Evolutionary conservation across 64 coral and sea anemone genomes (phyloP).

Genomic region (Porites australiensis): DNA sequence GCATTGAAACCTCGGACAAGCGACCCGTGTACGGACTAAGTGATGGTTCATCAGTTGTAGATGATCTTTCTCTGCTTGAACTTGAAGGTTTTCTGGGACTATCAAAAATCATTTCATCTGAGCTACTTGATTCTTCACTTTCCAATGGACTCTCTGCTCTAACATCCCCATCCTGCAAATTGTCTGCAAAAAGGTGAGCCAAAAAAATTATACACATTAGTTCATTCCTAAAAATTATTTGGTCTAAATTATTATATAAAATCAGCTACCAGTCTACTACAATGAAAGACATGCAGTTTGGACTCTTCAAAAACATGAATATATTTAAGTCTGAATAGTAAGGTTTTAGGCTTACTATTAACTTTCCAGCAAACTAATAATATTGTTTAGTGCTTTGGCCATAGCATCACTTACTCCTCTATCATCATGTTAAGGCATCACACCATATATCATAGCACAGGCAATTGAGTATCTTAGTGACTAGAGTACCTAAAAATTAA

Average conservation of each 20-base stretch:
- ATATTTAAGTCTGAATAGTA: too few relatives aligned
- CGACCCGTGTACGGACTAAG: background rate
- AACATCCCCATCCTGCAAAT: constrained; percentile 31
- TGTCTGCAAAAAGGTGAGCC: constrained; percentile 14
- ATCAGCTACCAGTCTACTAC: too few relatives aligned
- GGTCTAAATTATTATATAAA: too few relatives aligned
- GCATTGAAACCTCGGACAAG: constrained; percentile 11
- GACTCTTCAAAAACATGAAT: too few relatives aligned
- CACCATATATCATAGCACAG: background rate
- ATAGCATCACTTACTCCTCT: background rate
- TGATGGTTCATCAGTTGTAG: background rate
- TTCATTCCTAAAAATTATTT: too few relatives aligned
- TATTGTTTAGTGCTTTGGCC: background rate
- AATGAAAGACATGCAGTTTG: too few relatives aligned
- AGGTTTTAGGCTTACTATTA: too few relatives aligned
- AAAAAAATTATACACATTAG: background rate
- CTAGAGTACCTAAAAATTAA: background rate
- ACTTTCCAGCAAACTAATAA: background rate
- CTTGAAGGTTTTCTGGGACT: background rate
- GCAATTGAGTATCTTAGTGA: too few relatives aligned
- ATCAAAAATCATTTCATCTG: constrained; percentile 87
- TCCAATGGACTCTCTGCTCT: constrained; percentile 61
- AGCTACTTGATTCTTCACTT: constrained; percentile 71
- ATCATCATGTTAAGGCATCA: background rate
- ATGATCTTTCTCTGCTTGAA: background rate